phyloP scores from a whole-genome alignment of 2,888 invertebrate species.

The Acanthosepion pharaonis region DNA sequence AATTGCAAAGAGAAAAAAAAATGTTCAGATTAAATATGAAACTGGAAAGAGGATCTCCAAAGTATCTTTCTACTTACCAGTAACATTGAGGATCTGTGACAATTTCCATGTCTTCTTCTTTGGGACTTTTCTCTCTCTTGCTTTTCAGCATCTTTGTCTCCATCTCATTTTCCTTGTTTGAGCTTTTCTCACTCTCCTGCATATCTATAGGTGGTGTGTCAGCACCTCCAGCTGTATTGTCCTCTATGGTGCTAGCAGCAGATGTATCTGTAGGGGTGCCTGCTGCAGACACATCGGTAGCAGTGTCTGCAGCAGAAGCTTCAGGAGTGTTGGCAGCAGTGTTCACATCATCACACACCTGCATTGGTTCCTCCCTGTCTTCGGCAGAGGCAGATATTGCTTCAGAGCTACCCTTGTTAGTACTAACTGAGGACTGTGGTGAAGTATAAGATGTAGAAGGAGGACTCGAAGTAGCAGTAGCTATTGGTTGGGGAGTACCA shows the following conservation, averaged over 20 bases:
- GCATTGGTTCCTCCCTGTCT: slow-evolving; percentile 37
- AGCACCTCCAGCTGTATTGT: background rate
- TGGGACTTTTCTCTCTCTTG: background rate
- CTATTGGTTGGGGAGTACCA: background rate
- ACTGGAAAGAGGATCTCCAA: background rate
- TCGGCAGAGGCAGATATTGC: background rate
- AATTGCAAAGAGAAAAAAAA: too few species aligned
- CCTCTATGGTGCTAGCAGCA: background rate
- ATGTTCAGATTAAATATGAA: too few species aligned
- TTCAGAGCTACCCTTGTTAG: background rate
- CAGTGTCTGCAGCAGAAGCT: slow-evolving; percentile 11
- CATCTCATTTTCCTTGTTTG: slow-evolving; percentile 33
- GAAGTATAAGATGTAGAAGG: background rate
- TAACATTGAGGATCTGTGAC: slow-evolving; percentile 37
- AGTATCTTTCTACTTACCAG: slow-evolving; percentile 34
- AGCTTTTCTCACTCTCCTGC: background rate
- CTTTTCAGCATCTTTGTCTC: background rate
- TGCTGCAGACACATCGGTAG: background rate
- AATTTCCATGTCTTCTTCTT: background rate
- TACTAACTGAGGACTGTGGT: slow-evolving; percentile 4
- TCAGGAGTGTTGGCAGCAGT: slow-evolving; percentile 14
- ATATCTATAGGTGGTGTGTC: background rate
- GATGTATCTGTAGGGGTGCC: background rate
- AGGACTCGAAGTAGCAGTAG: background rate
- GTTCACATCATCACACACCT: slow-evolving; percentile 40